Conservation (phyloP, 2,888 invertebrate genomes). For the Molanna angustata region DNA sequence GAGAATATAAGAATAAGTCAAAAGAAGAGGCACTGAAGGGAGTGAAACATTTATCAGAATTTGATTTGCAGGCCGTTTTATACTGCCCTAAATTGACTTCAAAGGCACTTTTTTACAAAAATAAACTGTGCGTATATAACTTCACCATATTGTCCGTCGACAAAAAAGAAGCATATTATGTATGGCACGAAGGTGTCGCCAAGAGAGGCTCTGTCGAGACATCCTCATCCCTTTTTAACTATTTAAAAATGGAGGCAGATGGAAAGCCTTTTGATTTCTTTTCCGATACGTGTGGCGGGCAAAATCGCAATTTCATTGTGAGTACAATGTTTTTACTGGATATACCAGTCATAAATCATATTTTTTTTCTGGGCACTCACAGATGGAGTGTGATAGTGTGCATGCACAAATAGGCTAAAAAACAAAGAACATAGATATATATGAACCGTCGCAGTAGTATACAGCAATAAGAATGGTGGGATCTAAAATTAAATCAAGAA, state of each 20-base stretch:
- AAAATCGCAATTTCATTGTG: conserved; percentile 1
- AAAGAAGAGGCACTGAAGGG: not conserved
- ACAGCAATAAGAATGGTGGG: conserved; percentile 1
- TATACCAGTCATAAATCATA: conserved; percentile 5
- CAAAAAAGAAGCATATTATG: not conserved
- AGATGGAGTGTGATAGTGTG: conserved; percentile 12
- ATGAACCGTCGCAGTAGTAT: not conserved
- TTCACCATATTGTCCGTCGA: not conserved
- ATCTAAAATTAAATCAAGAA: not conserved
- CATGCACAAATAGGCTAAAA: conserved; percentile 1
- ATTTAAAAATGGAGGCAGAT: not conserved
- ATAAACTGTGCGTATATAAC: not conserved
- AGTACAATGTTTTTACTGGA: conserved; percentile 4
- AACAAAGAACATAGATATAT: not conserved
- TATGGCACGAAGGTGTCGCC: not conserved
- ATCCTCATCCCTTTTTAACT: not conserved
- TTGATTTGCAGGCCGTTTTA: not conserved
- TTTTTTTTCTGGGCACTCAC: conserved; percentile 11
- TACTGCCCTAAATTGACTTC: not conserved
- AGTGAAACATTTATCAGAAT: not conserved
- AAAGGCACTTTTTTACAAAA: not conserved
- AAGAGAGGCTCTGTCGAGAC: not conserved
- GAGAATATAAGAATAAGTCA: not conserved
- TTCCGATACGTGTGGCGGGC: not conserved
- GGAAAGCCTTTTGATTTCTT: not conserved